Conservation (phyloP, 2,113 vertebrate species). For the Sceloporus tristichus region DNA sequence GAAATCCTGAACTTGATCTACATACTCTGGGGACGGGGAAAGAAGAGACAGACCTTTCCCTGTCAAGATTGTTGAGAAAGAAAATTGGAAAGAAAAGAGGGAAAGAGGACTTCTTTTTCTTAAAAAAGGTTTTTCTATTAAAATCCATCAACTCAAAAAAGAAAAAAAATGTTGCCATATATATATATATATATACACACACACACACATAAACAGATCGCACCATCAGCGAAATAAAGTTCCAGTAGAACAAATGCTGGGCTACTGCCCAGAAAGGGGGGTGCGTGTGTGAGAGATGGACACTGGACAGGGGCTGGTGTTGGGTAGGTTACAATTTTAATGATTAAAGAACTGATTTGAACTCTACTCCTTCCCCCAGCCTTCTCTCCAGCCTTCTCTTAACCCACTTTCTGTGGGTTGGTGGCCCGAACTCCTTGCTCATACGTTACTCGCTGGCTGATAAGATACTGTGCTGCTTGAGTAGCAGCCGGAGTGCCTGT, state of each 20-base stretch:
- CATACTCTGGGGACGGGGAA: not conserved
- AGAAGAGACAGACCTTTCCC: constrained; percentile 24
- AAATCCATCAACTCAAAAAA: constrained; percentile 68
- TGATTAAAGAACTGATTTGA: constrained; percentile 63
- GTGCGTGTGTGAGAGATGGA: constrained; percentile 25
- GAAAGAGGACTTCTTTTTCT: constrained; percentile 58
- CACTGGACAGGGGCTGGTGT: constrained; percentile 27
- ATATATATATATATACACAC: constrained; percentile 46
- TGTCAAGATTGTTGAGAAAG: constrained; percentile 20
- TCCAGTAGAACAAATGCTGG: constrained; percentile 47
- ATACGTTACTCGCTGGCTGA: constrained; percentile 96
- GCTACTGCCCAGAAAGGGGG: constrained; percentile 52
- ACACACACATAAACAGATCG: constrained; percentile 74
- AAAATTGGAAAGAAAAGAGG: constrained; percentile 23
- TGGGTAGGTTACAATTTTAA: constrained; percentile 30
- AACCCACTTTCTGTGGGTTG: constrained; percentile 96
- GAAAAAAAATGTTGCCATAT: constrained; percentile 66
- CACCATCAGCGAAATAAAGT: constrained; percentile 67
- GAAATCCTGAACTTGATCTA: not conserved
- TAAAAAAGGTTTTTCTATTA: constrained; percentile 77
- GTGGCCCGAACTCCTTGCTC: constrained; percentile 95
- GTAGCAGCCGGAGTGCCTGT: constrained; percentile 93
- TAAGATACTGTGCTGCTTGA: constrained; percentile 95
- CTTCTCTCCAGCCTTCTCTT: constrained; percentile 47
- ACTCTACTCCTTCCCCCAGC: constrained; percentile 51